Conservation (phyloP, 1,140 invertebrate species). For the Euwallacea fornicatus region DNA sequence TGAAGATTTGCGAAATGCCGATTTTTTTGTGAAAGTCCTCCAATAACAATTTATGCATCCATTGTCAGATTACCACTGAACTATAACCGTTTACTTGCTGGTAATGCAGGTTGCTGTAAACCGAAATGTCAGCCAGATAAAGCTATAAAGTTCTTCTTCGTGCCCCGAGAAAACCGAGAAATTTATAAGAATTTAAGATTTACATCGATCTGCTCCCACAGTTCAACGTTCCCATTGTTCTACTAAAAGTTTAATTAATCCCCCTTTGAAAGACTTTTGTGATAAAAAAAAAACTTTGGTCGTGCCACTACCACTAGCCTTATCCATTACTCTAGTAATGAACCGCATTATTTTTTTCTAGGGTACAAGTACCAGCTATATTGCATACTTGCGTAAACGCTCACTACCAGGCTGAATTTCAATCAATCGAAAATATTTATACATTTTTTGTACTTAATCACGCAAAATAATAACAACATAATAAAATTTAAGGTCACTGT, state of each 20-base stretch:
- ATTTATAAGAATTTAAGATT: conserved; percentile 37
- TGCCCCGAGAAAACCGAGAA: conserved; percentile 21
- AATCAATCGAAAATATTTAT: no score
- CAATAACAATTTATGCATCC: conserved; percentile 37
- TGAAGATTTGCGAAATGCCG: conserved; percentile 19
- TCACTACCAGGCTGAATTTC: no score
- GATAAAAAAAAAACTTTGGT: no score
- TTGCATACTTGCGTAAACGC: no score
- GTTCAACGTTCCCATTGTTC: conserved; percentile 31
- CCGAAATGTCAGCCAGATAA: conserved; percentile 36
- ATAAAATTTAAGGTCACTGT: conserved; percentile 9
- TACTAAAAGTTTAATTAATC: conserved; percentile 31
- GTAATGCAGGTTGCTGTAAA: conserved; percentile 35
- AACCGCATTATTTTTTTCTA: no score
- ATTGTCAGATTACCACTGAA: conserved; percentile 38
- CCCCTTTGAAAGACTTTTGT: background rate
- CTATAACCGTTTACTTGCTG: conserved; percentile 35
- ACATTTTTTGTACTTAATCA: no score
- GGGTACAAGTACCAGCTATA: no score
- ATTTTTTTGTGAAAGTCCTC: conserved; percentile 31
- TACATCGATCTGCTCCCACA: conserved; percentile 25
- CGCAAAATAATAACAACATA: background rate
- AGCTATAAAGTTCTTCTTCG: conserved; percentile 38
- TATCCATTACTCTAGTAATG: no score
- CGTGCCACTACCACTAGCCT: no score